Evolutionary conservation across 2,113 vertebrate species (phyloP), one percentile per base, ranked within the genome.

Genomic region (Oryzias celebensis): DNA sequence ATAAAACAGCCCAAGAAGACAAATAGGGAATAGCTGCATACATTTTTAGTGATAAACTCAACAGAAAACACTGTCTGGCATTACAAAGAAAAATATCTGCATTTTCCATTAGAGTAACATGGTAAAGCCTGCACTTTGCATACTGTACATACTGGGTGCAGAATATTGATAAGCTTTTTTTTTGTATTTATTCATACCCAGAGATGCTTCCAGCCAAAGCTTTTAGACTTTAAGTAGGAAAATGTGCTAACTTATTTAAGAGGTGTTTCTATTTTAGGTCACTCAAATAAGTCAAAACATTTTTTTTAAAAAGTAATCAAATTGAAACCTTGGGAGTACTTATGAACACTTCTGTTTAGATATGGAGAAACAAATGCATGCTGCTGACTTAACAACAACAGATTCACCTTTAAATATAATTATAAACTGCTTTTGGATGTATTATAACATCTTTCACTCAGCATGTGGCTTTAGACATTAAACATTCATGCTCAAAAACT

Each of bases 41-140:
- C 14, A 51, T 77, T 77, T 64, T 49, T 23, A 26, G 50, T 58
- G 64, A 80, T 52, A 73, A 73, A 80, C 60, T 45, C 65, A 61
- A 22, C 6, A 48, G 62, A 59, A 62, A 47, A 1, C 26, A 65
- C 41, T 59, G 62, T 62, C 3, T 16, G 14, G 17, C 28, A 23
- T 58, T 75, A 57, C n/a, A 53, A 36, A 57, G 44, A 67, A 75
- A 18, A 68, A 71, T 61, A 41, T n/a, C 59, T 44, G 49, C 16
- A 70, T 57, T 67, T 54, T 62, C 44, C 48, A 42, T 58, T 45
- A 60, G 6, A 73, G 41, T 15, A n/a, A 68, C 55, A 26, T 45
- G 42, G 52, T 46, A 43, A 57, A 56, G 51, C 17, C 50, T 67
- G 5, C 3, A 22, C 74, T 79, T 68, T 64, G 65, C 64, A 61